These are phyloP conservation scores for Hylyphantes graminicola DNA, from an alignment of 1,140 invertebrate species.

Conservation along the genomic window DNA sequence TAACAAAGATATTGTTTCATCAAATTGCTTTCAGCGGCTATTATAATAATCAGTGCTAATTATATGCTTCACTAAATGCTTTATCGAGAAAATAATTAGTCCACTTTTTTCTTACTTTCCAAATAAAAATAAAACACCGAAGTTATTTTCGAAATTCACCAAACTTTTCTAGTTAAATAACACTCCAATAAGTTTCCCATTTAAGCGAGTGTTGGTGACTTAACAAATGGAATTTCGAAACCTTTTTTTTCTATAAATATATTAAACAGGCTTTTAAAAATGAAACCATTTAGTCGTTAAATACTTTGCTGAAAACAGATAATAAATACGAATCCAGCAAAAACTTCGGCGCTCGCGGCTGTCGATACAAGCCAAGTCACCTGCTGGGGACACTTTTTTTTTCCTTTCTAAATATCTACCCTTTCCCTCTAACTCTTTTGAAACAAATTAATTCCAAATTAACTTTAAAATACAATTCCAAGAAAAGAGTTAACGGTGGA, in stretches of 20 bases:
- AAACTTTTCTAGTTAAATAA: too few species aligned
- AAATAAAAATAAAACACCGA: too few species aligned
- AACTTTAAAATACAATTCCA: constrained; percentile 59
- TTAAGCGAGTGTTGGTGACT: constrained; percentile 28
- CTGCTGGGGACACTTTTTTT: constrained; percentile 16
- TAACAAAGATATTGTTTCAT: too few species aligned
- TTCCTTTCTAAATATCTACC: too few species aligned
- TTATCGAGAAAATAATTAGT: too few species aligned
- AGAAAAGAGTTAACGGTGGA: constrained; percentile 59
- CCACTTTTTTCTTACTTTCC: too few species aligned
- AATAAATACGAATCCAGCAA: constrained; percentile 28
- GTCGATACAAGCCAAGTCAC: constrained; percentile 53
- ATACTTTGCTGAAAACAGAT: constrained; percentile 9
- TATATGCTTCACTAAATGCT: too few species aligned
- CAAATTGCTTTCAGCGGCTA: too few species aligned
- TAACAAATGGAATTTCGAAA: constrained; percentile 45
- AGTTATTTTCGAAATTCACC: too few species aligned
- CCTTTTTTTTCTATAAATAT: neutral
- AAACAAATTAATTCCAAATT: constrained; percentile 59
- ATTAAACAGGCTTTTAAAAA: neutral
- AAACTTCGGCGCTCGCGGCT: neutral
- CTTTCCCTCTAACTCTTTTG: neutral
- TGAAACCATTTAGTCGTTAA: constrained; percentile 19
- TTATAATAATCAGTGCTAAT: too few species aligned
- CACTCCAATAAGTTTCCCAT: too few species aligned